Conservation (phyloP, 2,888 invertebrate species). For the Agriopis marginaria region DNA sequence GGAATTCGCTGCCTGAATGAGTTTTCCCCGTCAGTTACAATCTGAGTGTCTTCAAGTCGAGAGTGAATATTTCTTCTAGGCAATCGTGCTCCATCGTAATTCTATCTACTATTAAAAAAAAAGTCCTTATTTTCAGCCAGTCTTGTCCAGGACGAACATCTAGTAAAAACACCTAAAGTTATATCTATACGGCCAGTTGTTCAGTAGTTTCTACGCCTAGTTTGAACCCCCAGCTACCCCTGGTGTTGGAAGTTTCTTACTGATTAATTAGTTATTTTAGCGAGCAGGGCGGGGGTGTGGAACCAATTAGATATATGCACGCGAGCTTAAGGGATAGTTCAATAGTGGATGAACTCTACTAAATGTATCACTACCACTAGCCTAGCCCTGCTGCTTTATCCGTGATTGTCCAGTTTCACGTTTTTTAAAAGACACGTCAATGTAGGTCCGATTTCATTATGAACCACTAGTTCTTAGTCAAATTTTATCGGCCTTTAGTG, state of each 20-base stretch:
- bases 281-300: conserved; percentile 53
- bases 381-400: neutral
- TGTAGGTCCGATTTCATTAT: too few relatives aligned
- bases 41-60: too few relatives aligned
- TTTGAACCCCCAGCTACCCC: conserved; percentile 25
- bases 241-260: conserved; percentile 28
- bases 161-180: neutral
- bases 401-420: neutral
- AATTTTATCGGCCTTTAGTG: too few relatives aligned
- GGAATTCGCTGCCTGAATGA: too few relatives aligned
- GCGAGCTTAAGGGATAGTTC: conserved; percentile 43
- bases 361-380: neutral
- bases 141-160: neutral
- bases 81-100: too few relatives aligned
- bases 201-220: conserved; percentile 29
- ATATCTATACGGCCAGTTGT: conserved; percentile 5
- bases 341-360: neutral
- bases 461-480: too few relatives aligned
- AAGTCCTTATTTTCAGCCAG: too few relatives aligned
- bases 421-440: too few relatives aligned
- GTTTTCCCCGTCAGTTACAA: too few relatives aligned
- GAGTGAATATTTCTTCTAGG: too few relatives aligned
- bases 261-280: conserved; percentile 65
- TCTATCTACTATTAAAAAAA: too few relatives aligned
- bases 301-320: conserved; percentile 62